Base-by-base conservation (phyloP, 2,888 invertebrate genomes). In the Cylindroiulus punctatus region DNA sequence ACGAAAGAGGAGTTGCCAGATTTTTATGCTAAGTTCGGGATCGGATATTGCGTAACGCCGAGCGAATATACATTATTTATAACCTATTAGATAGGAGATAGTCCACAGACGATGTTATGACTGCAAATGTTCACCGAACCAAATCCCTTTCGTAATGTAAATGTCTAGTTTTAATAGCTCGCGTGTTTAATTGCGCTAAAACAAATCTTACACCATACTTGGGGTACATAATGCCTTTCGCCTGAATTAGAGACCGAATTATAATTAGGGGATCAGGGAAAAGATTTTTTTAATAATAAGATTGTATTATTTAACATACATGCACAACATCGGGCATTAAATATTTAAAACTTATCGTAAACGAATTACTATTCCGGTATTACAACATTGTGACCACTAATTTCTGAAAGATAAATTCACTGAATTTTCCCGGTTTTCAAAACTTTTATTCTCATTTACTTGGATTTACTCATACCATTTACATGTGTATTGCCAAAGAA, bases 11-110 rank as follows among this genome's bases (percentile, higher is more conserved):
- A 65, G 65, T 65, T 65, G 22, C 22, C 30, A 76, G 76, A 76
- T 76, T 76, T 76, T 76, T 76, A 76, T 76, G 76, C 76, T 76
- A 76, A 76, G 76, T 76, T 30, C 76, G 14, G 26, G n/a, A 12
- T 10, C 14, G 76, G 12, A 65, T 76, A 30, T 76, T 30, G 17
- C 26, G 26, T 76, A 76, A 76, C 30, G 30, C 26, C 1, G 1
- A 8, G 65, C 65, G 26, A 26, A 65, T 65, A 65, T 30, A 26
- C 76, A 76, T 76, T 30, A 76, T 30, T 76, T 76, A 76, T 17
- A 30, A 30, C 26, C 26, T 57, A 26, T 76, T 30, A 76, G 76
- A 76, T 76, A 26, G 52, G 4, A 19, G 52, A 52, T 52, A 76
- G 76, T 76, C 76, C 76, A 30, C 4, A 30, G 26, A 76, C 76